Evolutionary conservation across 2,113 vertebrate species (phyloP).

Genomic region (Brachyhypopomus occidentalis): DNA sequence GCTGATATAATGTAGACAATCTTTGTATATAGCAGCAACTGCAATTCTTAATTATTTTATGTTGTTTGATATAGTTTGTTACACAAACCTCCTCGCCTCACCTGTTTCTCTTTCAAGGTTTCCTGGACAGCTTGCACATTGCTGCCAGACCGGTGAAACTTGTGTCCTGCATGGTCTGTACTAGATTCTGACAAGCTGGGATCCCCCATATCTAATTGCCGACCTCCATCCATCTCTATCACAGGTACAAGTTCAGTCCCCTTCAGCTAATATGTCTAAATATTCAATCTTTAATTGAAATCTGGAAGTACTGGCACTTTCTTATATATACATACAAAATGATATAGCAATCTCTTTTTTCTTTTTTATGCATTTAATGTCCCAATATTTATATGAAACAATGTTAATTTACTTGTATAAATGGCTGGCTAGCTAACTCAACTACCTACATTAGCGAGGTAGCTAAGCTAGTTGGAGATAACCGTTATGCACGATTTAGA

Average conservation of each 20-base stretch:
- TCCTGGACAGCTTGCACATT: constrained; percentile 67
- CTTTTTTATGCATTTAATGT: too few relatives aligned
- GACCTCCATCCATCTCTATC: background rate
- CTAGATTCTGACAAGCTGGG: background rate
- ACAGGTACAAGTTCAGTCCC: background rate
- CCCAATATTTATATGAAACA: too few relatives aligned
- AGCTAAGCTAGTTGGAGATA: too few relatives aligned
- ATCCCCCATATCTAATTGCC: background rate
- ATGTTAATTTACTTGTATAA: too few relatives aligned
- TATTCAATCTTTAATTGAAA: too few relatives aligned
- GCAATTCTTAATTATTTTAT: background rate
- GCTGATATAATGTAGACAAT: background rate
- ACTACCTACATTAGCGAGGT: too few relatives aligned
- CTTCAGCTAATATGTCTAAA: background rate
- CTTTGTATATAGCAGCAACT: too few relatives aligned
- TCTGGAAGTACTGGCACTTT: too few relatives aligned
- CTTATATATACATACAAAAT: too few relatives aligned
- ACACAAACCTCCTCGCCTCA: constrained; percentile 26
- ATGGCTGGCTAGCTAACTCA: too few relatives aligned
- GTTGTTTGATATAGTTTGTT: background rate
- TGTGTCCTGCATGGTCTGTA: background rate
- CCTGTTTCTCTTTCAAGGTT: constrained; percentile 73
- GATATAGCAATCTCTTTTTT: too few relatives aligned
- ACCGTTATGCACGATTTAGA: too few relatives aligned
- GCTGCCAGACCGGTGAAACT: constrained; percentile 54